Conservation (phyloP, 2,797 vertebrate species). For the Hylomyscus alleni region DNA sequence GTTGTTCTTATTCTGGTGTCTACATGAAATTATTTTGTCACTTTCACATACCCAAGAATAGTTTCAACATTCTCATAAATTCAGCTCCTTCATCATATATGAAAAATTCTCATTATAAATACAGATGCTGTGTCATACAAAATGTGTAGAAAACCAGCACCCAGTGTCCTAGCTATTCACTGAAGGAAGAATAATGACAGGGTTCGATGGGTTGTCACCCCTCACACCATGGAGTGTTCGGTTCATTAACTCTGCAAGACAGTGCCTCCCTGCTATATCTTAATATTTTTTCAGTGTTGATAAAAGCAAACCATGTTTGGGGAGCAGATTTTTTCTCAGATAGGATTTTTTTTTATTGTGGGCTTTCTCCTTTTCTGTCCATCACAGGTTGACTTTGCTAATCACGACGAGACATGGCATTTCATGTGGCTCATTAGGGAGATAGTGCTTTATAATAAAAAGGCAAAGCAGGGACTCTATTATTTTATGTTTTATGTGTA, state of each 20-base stretch:
- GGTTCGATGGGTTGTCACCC: not conserved
- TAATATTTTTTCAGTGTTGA: slow-evolving; percentile 31
- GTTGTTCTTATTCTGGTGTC: not conserved
- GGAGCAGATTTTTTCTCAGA: slow-evolving; percentile 38
- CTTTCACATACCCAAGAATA: not conserved
- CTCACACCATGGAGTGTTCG: not conserved
- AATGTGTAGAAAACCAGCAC: not conserved
- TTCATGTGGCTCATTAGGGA: slow-evolving; percentile 6
- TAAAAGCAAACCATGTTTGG: not conserved
- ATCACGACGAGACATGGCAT: not conserved
- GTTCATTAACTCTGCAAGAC: slow-evolving; percentile 20
- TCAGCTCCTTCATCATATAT: not conserved
- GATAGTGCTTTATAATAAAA: not conserved
- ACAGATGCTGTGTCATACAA: not conserved
- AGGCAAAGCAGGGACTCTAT: not conserved
- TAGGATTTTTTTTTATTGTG: slow-evolving; percentile 5
- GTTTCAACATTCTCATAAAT: not conserved
- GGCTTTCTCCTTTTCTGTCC: not conserved
- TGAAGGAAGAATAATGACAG: not conserved
- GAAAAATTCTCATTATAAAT: not conserved
- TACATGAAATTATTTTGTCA: not conserved
- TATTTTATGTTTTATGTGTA: slow-evolving; percentile 67
- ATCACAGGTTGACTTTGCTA: not conserved
- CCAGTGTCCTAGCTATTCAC: not conserved
- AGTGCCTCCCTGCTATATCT: not conserved